phyloP scores from a whole-genome alignment of 2,888 invertebrate genomes.

The Hyppa rectilinea region DNA sequence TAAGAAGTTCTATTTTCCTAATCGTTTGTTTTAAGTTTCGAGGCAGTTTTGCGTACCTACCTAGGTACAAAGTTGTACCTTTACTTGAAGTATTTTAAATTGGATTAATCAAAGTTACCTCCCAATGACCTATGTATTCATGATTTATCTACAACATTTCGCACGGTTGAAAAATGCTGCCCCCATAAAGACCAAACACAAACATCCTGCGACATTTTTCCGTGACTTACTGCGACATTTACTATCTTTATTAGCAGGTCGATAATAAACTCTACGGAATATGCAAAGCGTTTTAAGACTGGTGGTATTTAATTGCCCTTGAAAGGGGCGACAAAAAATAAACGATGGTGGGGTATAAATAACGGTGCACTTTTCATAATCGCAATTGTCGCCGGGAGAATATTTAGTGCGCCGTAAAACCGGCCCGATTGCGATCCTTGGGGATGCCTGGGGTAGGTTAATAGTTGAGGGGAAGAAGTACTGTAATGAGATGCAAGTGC shows the following conservation, averaged over 20 bases:
- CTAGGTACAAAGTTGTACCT: constrained; percentile 6
- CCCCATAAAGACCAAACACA: constrained; percentile 58
- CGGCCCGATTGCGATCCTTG: constrained; percentile 80
- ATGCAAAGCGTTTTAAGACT: constrained; percentile 89
- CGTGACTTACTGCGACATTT: constrained; percentile 79
- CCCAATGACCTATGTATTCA: constrained; percentile 33
- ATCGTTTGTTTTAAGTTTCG: constrained; percentile 67
- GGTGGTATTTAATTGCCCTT: constrained; percentile 91
- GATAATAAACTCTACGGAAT: constrained; percentile 84
- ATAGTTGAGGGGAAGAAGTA: constrained; percentile 79
- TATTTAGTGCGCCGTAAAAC: constrained; percentile 90
- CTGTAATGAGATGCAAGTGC: constrained; percentile 71
- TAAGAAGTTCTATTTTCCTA: constrained; percentile 79
- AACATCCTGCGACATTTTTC: constrained; percentile 67
- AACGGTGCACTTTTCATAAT: constrained; percentile 91
- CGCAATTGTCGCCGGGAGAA: constrained; percentile 91
- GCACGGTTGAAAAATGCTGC: constrained; percentile 35
- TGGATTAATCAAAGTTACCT: neutral
- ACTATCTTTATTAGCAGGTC: constrained; percentile 85
- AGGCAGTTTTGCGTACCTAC: constrained; percentile 37
- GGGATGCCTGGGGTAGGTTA: constrained; percentile 75
- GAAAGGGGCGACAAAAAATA: constrained; percentile 91
- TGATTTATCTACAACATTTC: constrained; percentile 40
- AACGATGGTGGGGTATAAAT: constrained; percentile 87
- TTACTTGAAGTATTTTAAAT: constrained; percentile 12